phyloP scores from a whole-genome alignment of 2,797 vertebrate species.

The Mus spretus region DNA sequence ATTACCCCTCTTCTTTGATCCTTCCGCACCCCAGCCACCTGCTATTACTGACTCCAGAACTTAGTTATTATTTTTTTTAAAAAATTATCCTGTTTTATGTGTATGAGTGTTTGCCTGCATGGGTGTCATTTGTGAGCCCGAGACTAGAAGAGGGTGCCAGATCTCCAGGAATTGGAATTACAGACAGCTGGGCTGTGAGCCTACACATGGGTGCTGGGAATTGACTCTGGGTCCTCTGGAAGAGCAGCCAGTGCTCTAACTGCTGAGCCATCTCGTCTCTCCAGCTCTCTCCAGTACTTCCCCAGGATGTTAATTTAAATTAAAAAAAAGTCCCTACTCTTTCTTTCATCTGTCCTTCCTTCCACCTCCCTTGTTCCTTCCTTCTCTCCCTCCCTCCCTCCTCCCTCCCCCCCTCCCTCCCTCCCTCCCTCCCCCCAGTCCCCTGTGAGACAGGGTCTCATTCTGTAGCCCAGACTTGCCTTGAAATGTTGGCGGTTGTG shows the following conservation, averaged over 20 bases:
- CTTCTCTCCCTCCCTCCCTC: too few relatives aligned
- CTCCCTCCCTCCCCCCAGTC: too few relatives aligned
- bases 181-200: neutral
- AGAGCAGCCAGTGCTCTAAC: neutral
- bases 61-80: neutral
- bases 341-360: neutral
- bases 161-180: neutral
- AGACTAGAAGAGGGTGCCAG: neutral
- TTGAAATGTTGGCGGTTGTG: neutral
- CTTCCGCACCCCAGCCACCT: neutral
- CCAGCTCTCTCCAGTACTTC: neutral
- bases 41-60: neutral
- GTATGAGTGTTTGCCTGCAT: neutral
- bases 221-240: neutral
- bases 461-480: neutral
- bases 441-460: neutral
- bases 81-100: neutral
- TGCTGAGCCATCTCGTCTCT: neutral
- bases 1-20: neutral
- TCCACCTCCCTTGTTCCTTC: too few relatives aligned
- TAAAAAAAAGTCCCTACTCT: too few relatives aligned
- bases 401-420: too few relatives aligned
- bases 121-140: neutral
- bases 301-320: neutral
- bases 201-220: neutral